These are phyloP conservation scores for Malurus alboscapulatus DNA, from an alignment of 2,113 vertebrate genomes.

Conservation along the genomic window DNA sequence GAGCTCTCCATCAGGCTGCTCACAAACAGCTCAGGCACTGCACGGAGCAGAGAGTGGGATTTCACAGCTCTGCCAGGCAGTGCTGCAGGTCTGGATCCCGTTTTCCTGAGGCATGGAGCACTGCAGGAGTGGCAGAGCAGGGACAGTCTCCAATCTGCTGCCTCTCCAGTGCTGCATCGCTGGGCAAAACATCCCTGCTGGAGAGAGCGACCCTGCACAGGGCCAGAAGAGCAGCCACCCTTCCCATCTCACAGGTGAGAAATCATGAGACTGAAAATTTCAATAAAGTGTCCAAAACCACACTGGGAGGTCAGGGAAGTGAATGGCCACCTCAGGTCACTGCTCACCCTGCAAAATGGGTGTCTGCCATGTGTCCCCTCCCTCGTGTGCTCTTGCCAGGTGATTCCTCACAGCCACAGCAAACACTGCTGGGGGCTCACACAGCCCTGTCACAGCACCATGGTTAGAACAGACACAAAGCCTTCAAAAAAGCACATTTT, in stretches of 20 bases:
- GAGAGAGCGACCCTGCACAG: neutral
- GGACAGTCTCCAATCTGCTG: neutral
- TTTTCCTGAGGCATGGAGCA: neutral
- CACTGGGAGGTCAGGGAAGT: neutral
- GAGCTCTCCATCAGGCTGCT: neutral
- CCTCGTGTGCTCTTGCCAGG: fast-evolving
- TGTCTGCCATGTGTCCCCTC: neutral
- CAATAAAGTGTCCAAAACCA: neutral
- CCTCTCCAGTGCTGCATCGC: neutral
- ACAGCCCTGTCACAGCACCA: neutral
- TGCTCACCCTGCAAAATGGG: neutral
- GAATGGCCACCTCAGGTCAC: neutral
- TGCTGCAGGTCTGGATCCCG: neutral
- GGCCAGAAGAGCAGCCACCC: neutral
- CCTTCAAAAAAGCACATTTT: neutral
- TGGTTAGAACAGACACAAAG: neutral
- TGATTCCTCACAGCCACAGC: neutral
- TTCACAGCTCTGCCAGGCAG: neutral
- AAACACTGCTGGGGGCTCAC: neutral
- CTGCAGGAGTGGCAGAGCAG: neutral
- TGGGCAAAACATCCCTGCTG: neutral
- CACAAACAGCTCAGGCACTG: neutral
- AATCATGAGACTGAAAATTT: fast-evolving
- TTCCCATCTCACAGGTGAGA: neutral
- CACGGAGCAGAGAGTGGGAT: neutral